Base-by-base conservation (phyloP, 2,888 invertebrate genomes). In the Melinaea marsaeus region DNA sequence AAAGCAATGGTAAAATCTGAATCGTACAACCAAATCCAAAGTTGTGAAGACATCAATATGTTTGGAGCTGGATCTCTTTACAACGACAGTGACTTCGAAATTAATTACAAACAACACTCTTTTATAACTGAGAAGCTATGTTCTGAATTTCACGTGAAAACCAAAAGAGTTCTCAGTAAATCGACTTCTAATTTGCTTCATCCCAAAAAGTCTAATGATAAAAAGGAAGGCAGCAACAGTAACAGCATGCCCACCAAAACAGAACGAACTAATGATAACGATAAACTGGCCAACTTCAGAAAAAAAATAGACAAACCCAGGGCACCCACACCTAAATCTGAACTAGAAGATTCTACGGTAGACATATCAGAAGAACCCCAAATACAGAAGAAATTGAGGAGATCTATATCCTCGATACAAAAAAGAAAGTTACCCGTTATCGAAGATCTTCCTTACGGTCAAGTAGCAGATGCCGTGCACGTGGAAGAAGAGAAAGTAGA, bases 121-220 rank as follows among this genome's bases (percentile, higher is more conserved):
- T 94, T 91, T 69, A 94, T 94, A 51, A 94, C 94, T 13, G 93
- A 94, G 72, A 93, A 94, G 73, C 83, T 94, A 37, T 94, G 93
- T 80, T 93, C 93, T 3, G 94, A 94, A 79, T 94, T 94, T 74
- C 94, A 94, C 72, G 94, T 94, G 0, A 94, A 94, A 82, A 94
- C 94, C 5, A 94, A 94, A 74, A 88, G 92, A 70, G 91, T 91
- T 55, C 86, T 93, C 3, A 93, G 93, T 74, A 93, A 93, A 77
- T 93, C 93, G 3, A 93, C 93, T 0, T 93, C 93, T 2, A 93
- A 93, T 76, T 81, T 93, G 56, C 86, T 93, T 65, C 93, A 93
- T 71, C 89, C 92, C n/a, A 91, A 92, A 69, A 92, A 92, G 66
- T 71, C 83, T n/a, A 86, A 81, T 65, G 91, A 91, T 3, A 90